phyloP scores from a whole-genome alignment of 2,888 invertebrate species.

The Drosophila engyochracea region DNA sequence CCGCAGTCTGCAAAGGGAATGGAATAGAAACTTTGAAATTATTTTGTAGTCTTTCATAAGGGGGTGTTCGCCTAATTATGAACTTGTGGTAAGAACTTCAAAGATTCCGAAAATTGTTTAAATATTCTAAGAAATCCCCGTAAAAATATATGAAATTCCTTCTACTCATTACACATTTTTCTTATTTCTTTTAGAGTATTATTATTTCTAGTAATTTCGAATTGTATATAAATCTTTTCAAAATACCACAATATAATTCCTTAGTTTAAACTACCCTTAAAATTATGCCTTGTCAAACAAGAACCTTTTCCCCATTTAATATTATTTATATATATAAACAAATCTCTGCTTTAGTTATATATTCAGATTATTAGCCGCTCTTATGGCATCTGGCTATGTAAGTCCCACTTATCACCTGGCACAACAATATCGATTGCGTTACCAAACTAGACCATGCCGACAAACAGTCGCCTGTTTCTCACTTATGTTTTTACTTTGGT shows the following conservation, averaged over 20 bases:
- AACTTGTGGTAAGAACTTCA: not conserved
- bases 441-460: slow-evolving; percentile 52
- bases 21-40: not conserved
- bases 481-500: slow-evolving; percentile 49
- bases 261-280: not conserved
- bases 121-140: too few relatives aligned
- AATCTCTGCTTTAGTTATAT: not conserved
- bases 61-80: not conserved
- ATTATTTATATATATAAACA: not conserved
- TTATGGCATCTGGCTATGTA: slow-evolving; percentile 9
- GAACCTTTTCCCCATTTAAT: not conserved
- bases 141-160: too few relatives aligned
- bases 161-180: too few relatives aligned
- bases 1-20: slow-evolving; percentile 88
- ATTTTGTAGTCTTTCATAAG: not conserved
- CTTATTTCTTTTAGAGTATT: not conserved
- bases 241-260: not conserved
- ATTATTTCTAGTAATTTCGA: not conserved
- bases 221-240: not conserved
- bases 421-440: slow-evolving; percentile 64
- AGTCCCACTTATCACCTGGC: slow-evolving; percentile 13
- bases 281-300: not conserved
- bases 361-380: not conserved
- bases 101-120: too few relatives aligned
- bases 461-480: slow-evolving; percentile 39